Evolutionary conservation across 1,140 invertebrate genomes (phyloP).

Genomic region (Anastatus disparis): DNA sequence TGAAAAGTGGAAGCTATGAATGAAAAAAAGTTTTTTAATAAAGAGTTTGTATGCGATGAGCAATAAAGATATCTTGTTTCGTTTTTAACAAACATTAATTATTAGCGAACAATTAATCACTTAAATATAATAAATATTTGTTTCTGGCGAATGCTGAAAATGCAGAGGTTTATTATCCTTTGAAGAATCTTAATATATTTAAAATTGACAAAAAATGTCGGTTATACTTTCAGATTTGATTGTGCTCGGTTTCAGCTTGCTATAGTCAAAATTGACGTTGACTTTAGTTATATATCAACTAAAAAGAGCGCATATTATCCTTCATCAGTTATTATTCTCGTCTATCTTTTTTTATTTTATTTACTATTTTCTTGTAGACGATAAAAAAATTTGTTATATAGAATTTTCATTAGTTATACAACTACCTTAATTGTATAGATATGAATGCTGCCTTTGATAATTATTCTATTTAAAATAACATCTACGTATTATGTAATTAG

Average conservation of each 20-base stretch:
- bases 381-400: slow-evolving; percentile 22
- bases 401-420: not conserved
- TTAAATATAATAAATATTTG: too few relatives aligned
- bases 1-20: not conserved
- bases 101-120: too few relatives aligned
- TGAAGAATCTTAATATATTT: too few relatives aligned
- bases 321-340: not conserved
- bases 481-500: slow-evolving; percentile 18
- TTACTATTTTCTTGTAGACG: not conserved
- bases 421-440: not conserved
- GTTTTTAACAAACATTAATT: too few relatives aligned
- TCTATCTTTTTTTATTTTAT: not conserved
- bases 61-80: too few relatives aligned
- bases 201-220: too few relatives aligned
- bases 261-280: slow-evolving; percentile 40
- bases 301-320: not conserved
- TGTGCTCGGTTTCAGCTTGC: slow-evolving; percentile 37
- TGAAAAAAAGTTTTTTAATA: not conserved
- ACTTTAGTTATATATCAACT: not conserved
- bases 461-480: slow-evolving; percentile 23
- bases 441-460: not conserved
- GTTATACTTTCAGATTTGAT: slow-evolving; percentile 42
- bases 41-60: too few relatives aligned
- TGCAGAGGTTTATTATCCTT: too few relatives aligned
- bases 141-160: too few relatives aligned